These are phyloP conservation scores for Phaethornis superciliosus DNA, from an alignment of 2,113 vertebrate species.

Conservation along the genomic window DNA sequence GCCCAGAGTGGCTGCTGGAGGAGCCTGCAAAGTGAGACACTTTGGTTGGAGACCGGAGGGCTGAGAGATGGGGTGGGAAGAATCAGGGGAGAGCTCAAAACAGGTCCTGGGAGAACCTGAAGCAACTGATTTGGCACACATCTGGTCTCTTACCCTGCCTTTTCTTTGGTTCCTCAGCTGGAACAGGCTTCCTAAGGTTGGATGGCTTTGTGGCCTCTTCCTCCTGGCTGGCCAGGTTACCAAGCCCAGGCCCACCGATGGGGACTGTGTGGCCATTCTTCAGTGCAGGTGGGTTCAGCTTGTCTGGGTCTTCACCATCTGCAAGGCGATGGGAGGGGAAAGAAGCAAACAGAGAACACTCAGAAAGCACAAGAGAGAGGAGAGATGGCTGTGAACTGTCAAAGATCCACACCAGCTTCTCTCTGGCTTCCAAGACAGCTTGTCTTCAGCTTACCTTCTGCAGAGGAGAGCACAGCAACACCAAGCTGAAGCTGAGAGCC, in stretches of 20 bases:
- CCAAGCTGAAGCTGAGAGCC: background rate
- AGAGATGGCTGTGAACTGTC: background rate
- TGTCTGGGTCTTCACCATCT: slow-evolving; percentile 82
- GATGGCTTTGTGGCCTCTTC: slow-evolving; percentile 77
- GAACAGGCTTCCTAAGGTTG: slow-evolving; percentile 78
- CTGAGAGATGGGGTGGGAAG: background rate
- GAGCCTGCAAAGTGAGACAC: slow-evolving; percentile 75
- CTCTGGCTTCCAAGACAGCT: background rate
- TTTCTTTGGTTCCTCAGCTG: slow-evolving; percentile 81
- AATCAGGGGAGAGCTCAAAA: background rate
- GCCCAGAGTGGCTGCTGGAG: slow-evolving; percentile 77
- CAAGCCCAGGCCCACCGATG: slow-evolving; percentile 11
- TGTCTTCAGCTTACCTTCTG: background rate
- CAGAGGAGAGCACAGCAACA: background rate
- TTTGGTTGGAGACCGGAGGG: background rate
- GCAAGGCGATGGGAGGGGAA: background rate
- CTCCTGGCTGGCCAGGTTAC: slow-evolving; percentile 69
- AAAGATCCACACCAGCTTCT: background rate
- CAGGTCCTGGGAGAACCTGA: background rate
- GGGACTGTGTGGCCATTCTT: slow-evolving; percentile 95
- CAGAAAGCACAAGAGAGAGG: background rate
- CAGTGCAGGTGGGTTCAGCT: slow-evolving; percentile 76
- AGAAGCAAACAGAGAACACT: background rate
- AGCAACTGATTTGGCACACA: background rate
- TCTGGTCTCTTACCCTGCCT: slow-evolving; percentile 66